Percentiles rank a stretch among this genome's conserved stretches.
These are phyloP conservation scores for Neolamprologus falcicula DNA, from an alignment of 2,113 vertebrate species.

Conservation along the genomic window DNA sequence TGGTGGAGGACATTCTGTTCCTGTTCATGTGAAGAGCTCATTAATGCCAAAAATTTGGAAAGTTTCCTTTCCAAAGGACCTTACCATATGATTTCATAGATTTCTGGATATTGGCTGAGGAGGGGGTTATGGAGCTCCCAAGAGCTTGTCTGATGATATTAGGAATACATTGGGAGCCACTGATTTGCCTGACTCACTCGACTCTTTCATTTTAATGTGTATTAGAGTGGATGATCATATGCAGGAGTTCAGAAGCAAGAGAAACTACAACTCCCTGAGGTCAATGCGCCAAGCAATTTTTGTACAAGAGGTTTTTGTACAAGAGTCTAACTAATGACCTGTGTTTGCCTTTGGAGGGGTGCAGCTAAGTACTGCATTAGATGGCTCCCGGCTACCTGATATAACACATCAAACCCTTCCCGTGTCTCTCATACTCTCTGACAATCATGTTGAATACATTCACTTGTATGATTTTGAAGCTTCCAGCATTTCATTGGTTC, in stretches of 20 bases:
- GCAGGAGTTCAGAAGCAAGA: background rate
- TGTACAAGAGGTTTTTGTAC: background rate
- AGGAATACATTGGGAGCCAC: background rate
- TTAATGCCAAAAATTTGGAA: background rate
- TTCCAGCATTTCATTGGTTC: background rate
- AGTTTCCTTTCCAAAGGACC: background rate
- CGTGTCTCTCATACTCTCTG: background rate
- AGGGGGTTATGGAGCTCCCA: background rate
- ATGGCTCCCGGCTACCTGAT: background rate
- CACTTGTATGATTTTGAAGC: background rate
- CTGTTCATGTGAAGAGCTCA: background rate
- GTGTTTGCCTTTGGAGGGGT: background rate
- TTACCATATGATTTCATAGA: background rate
- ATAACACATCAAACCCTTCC: background rate
- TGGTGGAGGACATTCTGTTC: background rate
- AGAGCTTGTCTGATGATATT: background rate
- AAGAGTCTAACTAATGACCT: background rate
- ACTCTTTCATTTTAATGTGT: background rate
- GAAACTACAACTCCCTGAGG: background rate
- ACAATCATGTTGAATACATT: background rate
- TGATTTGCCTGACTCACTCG: background rate
- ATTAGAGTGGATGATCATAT: background rate
- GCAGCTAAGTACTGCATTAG: background rate
- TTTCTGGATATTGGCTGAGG: background rate
- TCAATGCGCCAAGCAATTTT: background rate